Evolutionary conservation across 2,113 vertebrate genomes (phyloP).

Genomic region (Labrus mixtus): DNA sequence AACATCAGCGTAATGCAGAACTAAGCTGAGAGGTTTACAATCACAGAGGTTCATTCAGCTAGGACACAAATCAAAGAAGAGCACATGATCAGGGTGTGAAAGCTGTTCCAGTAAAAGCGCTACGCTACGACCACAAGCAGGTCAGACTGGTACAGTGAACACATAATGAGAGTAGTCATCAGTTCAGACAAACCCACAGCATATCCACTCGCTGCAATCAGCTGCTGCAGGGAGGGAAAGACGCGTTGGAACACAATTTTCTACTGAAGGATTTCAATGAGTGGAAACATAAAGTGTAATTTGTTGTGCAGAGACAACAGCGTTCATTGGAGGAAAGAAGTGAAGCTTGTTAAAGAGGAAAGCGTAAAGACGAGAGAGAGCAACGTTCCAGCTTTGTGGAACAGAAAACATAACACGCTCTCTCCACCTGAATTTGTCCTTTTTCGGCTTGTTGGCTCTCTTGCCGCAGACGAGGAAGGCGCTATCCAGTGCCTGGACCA

Average conservation of each 20-base stretch:
- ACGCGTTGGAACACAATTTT: neutral
- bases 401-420: neutral
- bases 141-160: conserved; percentile 1
- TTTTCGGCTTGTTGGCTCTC: conserved; percentile 52
- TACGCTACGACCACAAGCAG: neutral
- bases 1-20: neutral
- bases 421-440: conserved; percentile 74
- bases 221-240: neutral
- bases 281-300: neutral
- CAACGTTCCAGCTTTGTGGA: too few species aligned
- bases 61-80: conserved; percentile 5
- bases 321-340: neutral
- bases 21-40: neutral
- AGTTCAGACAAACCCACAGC: neutral
- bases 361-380: neutral
- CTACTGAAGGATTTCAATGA: neutral
- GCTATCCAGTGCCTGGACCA: conserved; percentile 80
- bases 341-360: neutral
- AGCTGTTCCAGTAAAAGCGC: conserved; percentile 9
- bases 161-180: conserved; percentile 18
- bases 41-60: conserved; percentile 28
- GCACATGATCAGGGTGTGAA: neutral
- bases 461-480: conserved; percentile 80
- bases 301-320: neutral
- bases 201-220: neutral